Evolutionary conservation across 1,140 invertebrate species (phyloP), one percentile per base, ranked within the genome.

Genomic region (Agraylea sexmaculata): DNA sequence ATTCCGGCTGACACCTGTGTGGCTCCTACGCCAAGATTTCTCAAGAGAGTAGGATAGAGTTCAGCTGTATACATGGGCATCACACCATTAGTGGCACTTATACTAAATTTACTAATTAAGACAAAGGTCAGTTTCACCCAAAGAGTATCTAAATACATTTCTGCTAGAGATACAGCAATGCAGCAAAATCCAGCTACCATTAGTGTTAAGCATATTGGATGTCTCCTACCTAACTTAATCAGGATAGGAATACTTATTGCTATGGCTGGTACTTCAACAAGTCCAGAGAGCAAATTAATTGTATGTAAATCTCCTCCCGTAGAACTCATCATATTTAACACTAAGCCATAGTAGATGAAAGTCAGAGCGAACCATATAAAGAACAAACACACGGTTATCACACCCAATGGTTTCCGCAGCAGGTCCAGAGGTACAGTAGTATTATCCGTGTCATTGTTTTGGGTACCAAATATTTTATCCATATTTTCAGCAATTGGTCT

Each of bases 51-150:
- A 2, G 79, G 79, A 60, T 80, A 83, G 3, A 82, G 56, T 56
- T 83, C 79, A 2, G 78, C 78, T 2, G 78, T 81, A 49, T 75
- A 83, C 7, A 81, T 77, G 0, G 78, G 78, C 60, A 81, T 65
- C 40, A 81, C 74, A 45, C 77, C 78, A 50, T 83, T 81, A 1
- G 76, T 75, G 2, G 74, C 70, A 23, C 75, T 75, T 18, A 80
- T 76, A 2, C 75, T 71, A 49, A 81, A 79, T 58, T 80, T 80
- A 35, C 74, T 74, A 32, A 75, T 61, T 73, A 77, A 77, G 23
- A 76, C 64, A 42, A 74, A 68, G 10, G 64, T 63, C 30, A 77
- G 73, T 54, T 72, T 74, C 15, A 74, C 49, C 74, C 72, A 75
- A 4, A 57, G 59, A 12, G 68, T 60, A 38, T 68, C 64, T n/a